Evolutionary conservation across 1,140 invertebrate genomes (phyloP).

Genomic region (Saccostrea echinata): DNA sequence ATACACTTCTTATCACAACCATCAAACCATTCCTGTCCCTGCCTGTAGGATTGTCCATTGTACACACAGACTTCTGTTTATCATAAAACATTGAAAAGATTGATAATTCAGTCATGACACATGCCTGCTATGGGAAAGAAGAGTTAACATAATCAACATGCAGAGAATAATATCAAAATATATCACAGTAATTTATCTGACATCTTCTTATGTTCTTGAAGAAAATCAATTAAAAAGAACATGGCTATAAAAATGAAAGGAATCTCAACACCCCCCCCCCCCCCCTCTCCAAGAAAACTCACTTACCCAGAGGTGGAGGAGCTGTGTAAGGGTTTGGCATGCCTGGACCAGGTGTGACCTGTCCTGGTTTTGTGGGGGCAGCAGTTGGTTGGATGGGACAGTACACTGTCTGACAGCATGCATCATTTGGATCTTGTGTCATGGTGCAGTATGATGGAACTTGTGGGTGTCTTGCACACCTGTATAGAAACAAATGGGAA

Average conservation of each 20-base stretch:
- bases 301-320: slow-evolving; percentile 9
- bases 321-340: slow-evolving; percentile 30
- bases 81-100: too few relatives aligned
- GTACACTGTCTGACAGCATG: slow-evolving; percentile 66
- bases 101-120: too few relatives aligned
- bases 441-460: slow-evolving; percentile 67
- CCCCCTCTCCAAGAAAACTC: neutral
- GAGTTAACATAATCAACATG: neutral
- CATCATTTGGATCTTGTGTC: slow-evolving; percentile 64
- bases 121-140: neutral
- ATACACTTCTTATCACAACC: slow-evolving; percentile 67
- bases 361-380: slow-evolving; percentile 33
- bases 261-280: neutral
- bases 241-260: too few relatives aligned
- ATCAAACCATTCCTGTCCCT: slow-evolving; percentile 72
- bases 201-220: too few relatives aligned
- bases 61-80: slow-evolving; percentile 68
- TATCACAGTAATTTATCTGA: too few relatives aligned
- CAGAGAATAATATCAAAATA: neutral
- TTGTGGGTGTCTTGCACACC: slow-evolving; percentile 64
- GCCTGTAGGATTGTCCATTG: slow-evolving; percentile 66
- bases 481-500: slow-evolving; percentile 47
- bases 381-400: slow-evolving; percentile 60
- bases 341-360: slow-evolving; percentile 48
- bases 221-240: too few relatives aligned